Percentiles rank a stretch among this genome's conserved stretches.
These are phyloP conservation scores for Drosophila nr. fundita DNA, from an alignment of 2,888 invertebrate genomes.

Conservation along the genomic window DNA sequence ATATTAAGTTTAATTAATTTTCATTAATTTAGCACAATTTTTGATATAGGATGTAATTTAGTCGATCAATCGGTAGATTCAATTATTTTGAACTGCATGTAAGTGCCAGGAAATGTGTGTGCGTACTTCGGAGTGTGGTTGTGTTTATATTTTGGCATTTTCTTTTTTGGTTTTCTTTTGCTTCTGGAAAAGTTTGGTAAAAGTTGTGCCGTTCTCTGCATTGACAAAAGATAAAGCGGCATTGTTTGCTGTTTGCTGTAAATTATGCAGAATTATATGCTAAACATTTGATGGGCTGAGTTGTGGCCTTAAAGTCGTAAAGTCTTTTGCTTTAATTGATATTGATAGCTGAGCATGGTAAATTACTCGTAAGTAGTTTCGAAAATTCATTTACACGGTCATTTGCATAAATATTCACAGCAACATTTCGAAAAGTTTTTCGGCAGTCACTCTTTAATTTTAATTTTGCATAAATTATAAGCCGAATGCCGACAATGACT, in stretches of 20 bases:
- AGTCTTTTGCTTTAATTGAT: conserved; percentile 52
- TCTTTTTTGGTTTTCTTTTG: conserved; percentile 35
- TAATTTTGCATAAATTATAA: conserved; percentile 80
- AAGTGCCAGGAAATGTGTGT: conserved; percentile 56
- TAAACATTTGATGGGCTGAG: conserved; percentile 27
- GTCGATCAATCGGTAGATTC: not conserved
- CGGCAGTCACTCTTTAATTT: conserved; percentile 68
- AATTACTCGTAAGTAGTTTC: conserved; percentile 72
- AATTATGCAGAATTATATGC: conserved; percentile 66
- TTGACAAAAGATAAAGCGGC: conserved; percentile 58
- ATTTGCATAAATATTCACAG: conserved; percentile 68
- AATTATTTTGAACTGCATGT: conserved; percentile 51
- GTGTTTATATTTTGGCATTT: conserved; percentile 48
- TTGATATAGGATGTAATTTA: conserved; percentile 10
- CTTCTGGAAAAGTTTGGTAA: conserved; percentile 51
- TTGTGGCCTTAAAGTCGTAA: conserved; percentile 20
- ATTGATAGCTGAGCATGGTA: conserved; percentile 55
- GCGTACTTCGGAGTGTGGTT: conserved; percentile 29
- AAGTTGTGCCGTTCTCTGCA: conserved; percentile 51
- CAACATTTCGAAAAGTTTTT: conserved; percentile 55
- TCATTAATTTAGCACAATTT: not conserved
- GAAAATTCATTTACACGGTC: conserved; percentile 68
- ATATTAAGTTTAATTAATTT: not conserved
- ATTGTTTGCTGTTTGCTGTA: conserved; percentile 58
- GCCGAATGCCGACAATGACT: conserved; percentile 61